phyloP scores from a whole-genome alignment of 2,113 vertebrate species.

The Hipposideros armiger region DNA sequence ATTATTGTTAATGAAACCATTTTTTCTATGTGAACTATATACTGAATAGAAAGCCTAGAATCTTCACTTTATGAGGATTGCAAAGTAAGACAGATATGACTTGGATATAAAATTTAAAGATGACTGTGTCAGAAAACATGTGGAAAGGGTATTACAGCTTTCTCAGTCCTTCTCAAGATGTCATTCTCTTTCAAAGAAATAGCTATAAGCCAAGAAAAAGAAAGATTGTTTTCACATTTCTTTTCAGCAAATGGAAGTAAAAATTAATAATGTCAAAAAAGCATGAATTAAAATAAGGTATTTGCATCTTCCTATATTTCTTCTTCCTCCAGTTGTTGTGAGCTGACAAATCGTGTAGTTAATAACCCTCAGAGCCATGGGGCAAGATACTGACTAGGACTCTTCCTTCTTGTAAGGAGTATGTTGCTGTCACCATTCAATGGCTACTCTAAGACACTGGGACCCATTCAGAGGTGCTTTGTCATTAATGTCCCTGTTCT shows the following conservation, averaged over 20 bases:
- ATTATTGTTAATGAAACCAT: conserved; percentile 64
- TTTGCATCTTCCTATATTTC: neutral
- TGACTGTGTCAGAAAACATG: conserved; percentile 2
- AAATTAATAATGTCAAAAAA: conserved; percentile 63
- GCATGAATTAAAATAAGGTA: conserved; percentile 14
- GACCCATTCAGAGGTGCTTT: neutral
- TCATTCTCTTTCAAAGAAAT: conserved; percentile 51
- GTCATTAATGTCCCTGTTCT: neutral
- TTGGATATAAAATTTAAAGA: conserved; percentile 46
- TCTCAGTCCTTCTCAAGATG: conserved; percentile 61
- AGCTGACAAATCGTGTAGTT: neutral
- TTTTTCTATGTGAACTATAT: neutral
- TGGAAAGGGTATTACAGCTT: conserved; percentile 46
- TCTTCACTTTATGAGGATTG: neutral
- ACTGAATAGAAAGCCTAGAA: conserved; percentile 51
- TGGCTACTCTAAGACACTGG: too few species aligned
- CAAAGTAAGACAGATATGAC: conserved; percentile 51
- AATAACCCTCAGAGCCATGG: neutral
- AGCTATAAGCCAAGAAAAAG: conserved; percentile 62
- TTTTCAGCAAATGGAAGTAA: conserved; percentile 60
- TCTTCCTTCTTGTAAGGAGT: neutral
- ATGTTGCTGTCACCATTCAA: neutral
- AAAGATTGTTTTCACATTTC: conserved; percentile 44
- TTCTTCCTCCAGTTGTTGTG: conserved; percentile 17
- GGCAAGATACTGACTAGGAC: neutral